Conservation (phyloP, 2,113 vertebrate genomes). For the Xiphias gladius region DNA sequence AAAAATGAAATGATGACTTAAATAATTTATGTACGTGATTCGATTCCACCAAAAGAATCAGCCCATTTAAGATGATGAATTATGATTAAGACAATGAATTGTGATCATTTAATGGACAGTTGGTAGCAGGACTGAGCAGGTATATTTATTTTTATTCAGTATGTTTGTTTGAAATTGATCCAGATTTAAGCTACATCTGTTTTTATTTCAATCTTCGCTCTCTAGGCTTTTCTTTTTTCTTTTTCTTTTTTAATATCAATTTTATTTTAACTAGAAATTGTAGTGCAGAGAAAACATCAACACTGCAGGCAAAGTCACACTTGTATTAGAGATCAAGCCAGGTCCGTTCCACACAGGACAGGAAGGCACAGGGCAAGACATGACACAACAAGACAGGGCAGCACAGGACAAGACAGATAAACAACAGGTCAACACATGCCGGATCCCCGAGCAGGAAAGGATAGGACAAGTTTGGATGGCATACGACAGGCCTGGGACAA, state of each 20-base stretch:
- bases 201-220: background rate
- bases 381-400: constrained; percentile 2
- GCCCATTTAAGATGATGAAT: background rate
- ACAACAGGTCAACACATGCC: constrained; percentile 25
- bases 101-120: background rate
- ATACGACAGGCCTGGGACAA: constrained; percentile 41
- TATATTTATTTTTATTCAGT: background rate
- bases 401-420: constrained; percentile 26
- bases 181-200: background rate
- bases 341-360: background rate
- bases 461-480: constrained; percentile 19
- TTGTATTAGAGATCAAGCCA: constrained; percentile 4
- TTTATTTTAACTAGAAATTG: background rate
- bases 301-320: background rate
- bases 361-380: constrained; percentile 10
- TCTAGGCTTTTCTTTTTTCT: no score
- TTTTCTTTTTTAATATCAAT: background rate
- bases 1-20: no score
- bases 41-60: background rate
- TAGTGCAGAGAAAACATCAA: background rate
- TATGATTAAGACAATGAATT: background rate
- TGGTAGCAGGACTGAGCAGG: background rate
- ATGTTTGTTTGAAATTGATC: background rate
- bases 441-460: constrained; percentile 23
- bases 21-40: background rate